Percentiles rank a stretch among this genome's conserved stretches.
Evolutionary conservation across 2,113 vertebrate species (phyloP).

Genomic region (Sprattus sprattus): DNA sequence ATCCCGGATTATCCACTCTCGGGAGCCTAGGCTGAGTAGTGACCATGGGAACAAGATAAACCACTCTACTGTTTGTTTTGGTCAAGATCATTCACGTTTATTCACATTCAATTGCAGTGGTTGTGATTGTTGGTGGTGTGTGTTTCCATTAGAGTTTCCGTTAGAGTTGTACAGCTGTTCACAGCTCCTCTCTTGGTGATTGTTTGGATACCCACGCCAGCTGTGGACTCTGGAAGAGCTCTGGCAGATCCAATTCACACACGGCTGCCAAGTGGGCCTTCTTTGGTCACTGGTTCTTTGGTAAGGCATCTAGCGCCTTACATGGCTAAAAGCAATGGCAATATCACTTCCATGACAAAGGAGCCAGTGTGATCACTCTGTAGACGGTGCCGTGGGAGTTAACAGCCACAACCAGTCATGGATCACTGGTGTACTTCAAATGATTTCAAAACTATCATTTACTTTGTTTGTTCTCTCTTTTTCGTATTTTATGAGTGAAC

Average conservation of each 20-base stretch:
- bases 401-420: background rate
- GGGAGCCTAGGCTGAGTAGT: constrained; percentile 4
- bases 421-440: background rate
- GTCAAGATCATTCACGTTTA: constrained; percentile 24
- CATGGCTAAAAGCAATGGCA: background rate
- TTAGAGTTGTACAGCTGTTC: too few relatives aligned
- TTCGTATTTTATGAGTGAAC: background rate
- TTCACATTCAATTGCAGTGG: too few relatives aligned
- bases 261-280: background rate
- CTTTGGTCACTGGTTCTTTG: background rate
- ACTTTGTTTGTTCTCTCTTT: background rate
- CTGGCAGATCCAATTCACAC: background rate
- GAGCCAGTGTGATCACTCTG: background rate
- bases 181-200: too few relatives aligned
- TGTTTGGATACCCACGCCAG: background rate
- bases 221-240: too few relatives aligned
- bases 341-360: background rate
- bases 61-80: constrained; percentile 47
- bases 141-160: too few relatives aligned
- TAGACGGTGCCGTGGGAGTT: too few relatives aligned
- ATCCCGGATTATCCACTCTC: constrained; percentile 65
- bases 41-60: constrained; percentile 14
- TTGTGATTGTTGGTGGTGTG: too few relatives aligned
- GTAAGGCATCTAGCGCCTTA: background rate
- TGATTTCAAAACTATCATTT: background rate